Evolutionary conservation across 2,888 invertebrate genomes (phyloP).

Genomic region (Catocala sponsa): DNA sequence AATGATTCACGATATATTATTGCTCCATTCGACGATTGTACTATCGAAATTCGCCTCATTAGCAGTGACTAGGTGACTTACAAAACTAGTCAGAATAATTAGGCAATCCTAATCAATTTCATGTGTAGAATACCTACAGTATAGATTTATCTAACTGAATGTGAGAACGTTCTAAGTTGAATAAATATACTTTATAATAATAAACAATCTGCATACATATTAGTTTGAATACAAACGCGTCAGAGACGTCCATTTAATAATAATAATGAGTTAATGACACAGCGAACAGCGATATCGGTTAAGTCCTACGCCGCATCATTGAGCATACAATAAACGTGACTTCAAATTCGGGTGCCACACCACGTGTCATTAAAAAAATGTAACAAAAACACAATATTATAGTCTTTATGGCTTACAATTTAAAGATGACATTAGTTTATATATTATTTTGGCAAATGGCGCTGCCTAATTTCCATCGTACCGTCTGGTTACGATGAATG

Average conservation of each 20-base stretch:
- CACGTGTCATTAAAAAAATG: constrained; percentile 21
- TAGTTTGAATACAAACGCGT: background rate
- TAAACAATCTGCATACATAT: background rate
- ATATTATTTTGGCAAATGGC: constrained; percentile 35
- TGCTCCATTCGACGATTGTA: too few relatives aligned
- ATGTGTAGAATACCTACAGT: too few relatives aligned
- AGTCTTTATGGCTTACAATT: constrained; percentile 16
- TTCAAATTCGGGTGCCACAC: constrained; percentile 21
- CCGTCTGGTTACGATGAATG: constrained; percentile 45
- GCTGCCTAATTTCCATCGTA: constrained; percentile 20
- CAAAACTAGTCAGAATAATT: too few relatives aligned
- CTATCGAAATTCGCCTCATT: too few relatives aligned
- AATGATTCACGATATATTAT: too few relatives aligned
- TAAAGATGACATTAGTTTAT: constrained; percentile 30
- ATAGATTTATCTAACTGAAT: too few relatives aligned
- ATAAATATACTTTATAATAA: background rate
- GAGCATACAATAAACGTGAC: constrained; percentile 24
- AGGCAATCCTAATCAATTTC: too few relatives aligned
- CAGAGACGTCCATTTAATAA: background rate
- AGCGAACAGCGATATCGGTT: background rate
- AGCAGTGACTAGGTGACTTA: too few relatives aligned
- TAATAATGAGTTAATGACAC: constrained; percentile 7
- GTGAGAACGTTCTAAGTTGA: too few relatives aligned
- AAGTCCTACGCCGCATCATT: background rate
- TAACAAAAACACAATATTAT: constrained; percentile 21